These are phyloP conservation scores for Melopsittacus undulatus DNA, from an alignment of 2,797 vertebrate genomes.

Conservation along the genomic window DNA sequence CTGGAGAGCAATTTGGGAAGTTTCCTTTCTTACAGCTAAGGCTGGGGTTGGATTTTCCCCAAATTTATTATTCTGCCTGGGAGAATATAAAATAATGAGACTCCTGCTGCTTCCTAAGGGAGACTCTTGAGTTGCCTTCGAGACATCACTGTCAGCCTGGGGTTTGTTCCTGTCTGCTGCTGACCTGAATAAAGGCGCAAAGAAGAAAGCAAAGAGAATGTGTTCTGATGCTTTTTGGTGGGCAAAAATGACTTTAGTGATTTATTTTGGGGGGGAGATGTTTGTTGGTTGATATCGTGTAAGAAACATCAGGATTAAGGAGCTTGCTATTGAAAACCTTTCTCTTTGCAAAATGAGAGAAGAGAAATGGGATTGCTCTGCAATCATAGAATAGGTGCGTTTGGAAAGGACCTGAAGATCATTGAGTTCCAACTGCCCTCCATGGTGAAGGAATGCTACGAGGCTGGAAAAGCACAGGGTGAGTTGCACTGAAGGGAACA, in stretches of 20 bases:
- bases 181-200: constrained; percentile 6
- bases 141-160: constrained; percentile 25
- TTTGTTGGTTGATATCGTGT: background rate
- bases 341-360: background rate
- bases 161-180: background rate
- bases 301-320: background rate
- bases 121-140: constrained; percentile 35
- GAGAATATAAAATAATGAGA: constrained; percentile 61
- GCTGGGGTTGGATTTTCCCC: background rate
- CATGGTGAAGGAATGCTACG: background rate
- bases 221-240: background rate
- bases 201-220: background rate
- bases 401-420: background rate
- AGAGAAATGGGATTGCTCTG: background rate
- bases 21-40: constrained; percentile 37
- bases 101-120: constrained; percentile 25
- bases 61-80: constrained; percentile 46
- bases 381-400: background rate
- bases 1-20: constrained; percentile 40
- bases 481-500: background rate
- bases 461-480: background rate
- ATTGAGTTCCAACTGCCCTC: background rate
- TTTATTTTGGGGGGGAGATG: accelerated
- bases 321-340: background rate
- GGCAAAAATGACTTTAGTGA: background rate